A percentile compares a stretch with the other conserved stretches of the same genome.
phyloP scores from a whole-genome alignment of 2,113 vertebrate genomes.

The Lycocorax pyrrhopterus region DNA sequence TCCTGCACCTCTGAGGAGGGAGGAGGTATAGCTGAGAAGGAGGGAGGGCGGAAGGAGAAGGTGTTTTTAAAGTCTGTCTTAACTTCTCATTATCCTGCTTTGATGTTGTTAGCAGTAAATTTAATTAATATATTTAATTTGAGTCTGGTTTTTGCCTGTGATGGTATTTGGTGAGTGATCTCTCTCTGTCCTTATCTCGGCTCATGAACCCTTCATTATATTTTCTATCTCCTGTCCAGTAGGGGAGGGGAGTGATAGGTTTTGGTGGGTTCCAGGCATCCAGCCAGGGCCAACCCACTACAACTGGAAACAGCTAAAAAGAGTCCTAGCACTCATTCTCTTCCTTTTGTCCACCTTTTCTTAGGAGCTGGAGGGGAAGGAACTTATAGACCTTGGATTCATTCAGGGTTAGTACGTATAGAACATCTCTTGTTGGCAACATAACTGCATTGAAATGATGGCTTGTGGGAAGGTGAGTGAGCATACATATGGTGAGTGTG shows the following conservation, averaged over 20 bases:
- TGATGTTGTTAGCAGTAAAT: neutral
- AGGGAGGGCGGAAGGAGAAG: rapidly evolving
- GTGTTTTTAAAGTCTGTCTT: neutral
- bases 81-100: neutral
- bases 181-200: neutral
- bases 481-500: rapidly evolving
- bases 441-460: neutral
- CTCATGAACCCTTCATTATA: neutral
- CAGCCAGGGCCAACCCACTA: neutral
- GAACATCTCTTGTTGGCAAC: neutral
- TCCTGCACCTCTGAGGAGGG: neutral
- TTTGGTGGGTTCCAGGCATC: neutral
- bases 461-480: neutral
- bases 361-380: rapidly evolving
- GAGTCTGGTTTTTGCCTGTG: rapidly evolving
- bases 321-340: neutral
- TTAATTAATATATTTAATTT: neutral
- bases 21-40: neutral
- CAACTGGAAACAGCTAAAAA: neutral
- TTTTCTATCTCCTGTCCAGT: neutral
- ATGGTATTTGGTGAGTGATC: neutral
- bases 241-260: neutral
- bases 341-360: neutral
- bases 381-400: neutral
- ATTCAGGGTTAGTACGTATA: neutral